Evolutionary conservation across 2,888 invertebrate species (phyloP).

Genomic region (Trimorus sp.): DNA sequence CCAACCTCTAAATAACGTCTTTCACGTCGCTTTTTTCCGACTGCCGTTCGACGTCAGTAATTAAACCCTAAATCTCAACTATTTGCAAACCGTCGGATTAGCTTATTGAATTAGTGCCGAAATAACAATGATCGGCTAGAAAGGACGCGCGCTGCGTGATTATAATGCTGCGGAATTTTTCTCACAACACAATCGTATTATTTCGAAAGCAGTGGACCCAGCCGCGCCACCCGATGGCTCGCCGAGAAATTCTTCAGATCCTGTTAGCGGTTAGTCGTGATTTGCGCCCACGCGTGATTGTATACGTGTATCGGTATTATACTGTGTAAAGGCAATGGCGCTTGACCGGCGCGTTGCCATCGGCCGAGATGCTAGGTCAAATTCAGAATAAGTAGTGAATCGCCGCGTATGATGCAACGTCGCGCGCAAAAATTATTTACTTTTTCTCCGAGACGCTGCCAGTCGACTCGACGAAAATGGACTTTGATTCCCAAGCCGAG

Average conservation of each 20-base stretch:
- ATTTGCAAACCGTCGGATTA: too few relatives aligned
- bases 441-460: background rate
- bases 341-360: constrained; percentile 56
- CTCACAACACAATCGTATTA: constrained; percentile 53
- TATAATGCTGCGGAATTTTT: constrained; percentile 32
- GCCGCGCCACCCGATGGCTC: constrained; percentile 46
- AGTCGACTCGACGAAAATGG: background rate
- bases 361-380: constrained; percentile 47
- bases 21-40: too few relatives aligned
- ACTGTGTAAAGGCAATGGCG: constrained; percentile 56
- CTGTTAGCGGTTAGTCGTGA: constrained; percentile 67
- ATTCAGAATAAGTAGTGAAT: constrained; percentile 49
- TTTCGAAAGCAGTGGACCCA: constrained; percentile 52
- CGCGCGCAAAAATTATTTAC: constrained; percentile 19
- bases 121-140: too few relatives aligned
- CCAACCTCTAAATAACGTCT: too few relatives aligned
- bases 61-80: too few relatives aligned
- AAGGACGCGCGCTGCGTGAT: too few relatives aligned
- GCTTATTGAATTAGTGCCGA: too few relatives aligned
- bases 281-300: constrained; percentile 66
- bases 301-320: constrained; percentile 63
- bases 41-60: too few relatives aligned
- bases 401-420: constrained; percentile 20
- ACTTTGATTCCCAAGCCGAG: too few relatives aligned
- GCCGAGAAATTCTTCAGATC: constrained; percentile 65